Evolutionary conservation across 64 coral and sea anemone genomes (phyloP).

Genomic region (Actinia tenebrosa): DNA sequence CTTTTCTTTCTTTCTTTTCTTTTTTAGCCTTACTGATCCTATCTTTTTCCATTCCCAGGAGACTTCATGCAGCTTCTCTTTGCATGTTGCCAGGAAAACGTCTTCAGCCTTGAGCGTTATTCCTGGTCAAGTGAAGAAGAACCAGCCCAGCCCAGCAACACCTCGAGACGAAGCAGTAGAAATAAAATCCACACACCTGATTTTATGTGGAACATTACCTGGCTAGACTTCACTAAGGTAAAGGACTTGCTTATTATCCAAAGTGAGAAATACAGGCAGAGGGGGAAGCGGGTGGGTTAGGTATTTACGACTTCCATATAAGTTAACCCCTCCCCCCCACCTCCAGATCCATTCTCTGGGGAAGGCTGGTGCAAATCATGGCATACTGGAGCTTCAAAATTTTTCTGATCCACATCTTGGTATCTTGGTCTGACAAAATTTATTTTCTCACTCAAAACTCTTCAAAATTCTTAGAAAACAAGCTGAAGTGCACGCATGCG

Average conservation of each 20-base stretch:
- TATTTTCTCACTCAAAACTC: too few species aligned
- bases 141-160: conserved; percentile 2
- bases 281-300: too few species aligned
- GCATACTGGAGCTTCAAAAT: too few species aligned
- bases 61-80: conserved; percentile 94
- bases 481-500: too few species aligned
- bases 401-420: too few species aligned
- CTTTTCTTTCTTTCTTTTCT: neutral
- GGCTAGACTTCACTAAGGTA: conserved; percentile 95
- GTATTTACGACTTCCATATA: too few species aligned
- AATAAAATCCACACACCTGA: conserved; percentile 59
- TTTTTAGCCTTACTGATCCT: neutral
- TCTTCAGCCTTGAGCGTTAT: conserved; percentile 68
- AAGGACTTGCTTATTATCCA: too few species aligned
- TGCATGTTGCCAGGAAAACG: conserved; percentile 92
- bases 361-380: too few species aligned
- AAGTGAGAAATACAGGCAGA: too few species aligned
- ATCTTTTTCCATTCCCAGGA: conserved; percentile 37
- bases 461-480: too few species aligned
- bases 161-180: conserved; percentile 58
- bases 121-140: conserved; percentile 29
- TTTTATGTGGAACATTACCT: conserved; percentile 98
- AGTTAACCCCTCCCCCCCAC: neutral
- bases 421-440: too few species aligned
- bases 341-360: neutral